Conservation (phyloP, 1,140 invertebrate genomes). For the Pachyrhynchus sulphureomaculatus region DNA sequence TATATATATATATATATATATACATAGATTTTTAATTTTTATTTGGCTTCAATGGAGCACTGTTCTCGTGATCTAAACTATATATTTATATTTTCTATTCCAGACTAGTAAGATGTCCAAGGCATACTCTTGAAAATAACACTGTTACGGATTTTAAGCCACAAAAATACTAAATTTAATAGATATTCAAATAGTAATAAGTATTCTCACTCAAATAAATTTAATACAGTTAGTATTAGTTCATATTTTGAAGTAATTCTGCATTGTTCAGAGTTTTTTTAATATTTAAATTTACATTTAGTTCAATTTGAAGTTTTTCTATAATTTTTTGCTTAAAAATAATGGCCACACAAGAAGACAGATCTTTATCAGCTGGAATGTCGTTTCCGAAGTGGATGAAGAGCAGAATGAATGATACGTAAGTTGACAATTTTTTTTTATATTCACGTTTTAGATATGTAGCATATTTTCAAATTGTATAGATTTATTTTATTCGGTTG, state of each 20-base stretch:
- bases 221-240: too few relatives aligned
- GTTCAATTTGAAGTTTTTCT: not conserved
- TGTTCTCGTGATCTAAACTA: too few relatives aligned
- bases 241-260: conserved; percentile 6
- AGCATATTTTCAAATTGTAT: not conserved
- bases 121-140: conserved; percentile 41
- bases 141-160: conserved; percentile 6
- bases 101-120: conserved; percentile 44
- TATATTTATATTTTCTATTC: too few relatives aligned
- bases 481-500: too few relatives aligned
- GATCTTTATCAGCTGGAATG: conserved; percentile 55
- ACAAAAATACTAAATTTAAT: conserved; percentile 23
- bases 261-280: not conserved
- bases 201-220: conserved; percentile 9
- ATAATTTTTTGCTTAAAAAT: conserved; percentile 6
- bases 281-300: conserved; percentile 16
- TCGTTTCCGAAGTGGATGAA: conserved; percentile 63
- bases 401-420: conserved; percentile 50
- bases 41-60: too few relatives aligned
- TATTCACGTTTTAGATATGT: not conserved
- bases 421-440: conserved; percentile 13
- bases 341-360: conserved; percentile 53
- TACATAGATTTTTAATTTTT: too few relatives aligned
- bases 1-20: too few relatives aligned
- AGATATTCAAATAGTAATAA: too few relatives aligned